phyloP scores from a whole-genome alignment of 2,113 vertebrate species.

The Chaetura pelagica region DNA sequence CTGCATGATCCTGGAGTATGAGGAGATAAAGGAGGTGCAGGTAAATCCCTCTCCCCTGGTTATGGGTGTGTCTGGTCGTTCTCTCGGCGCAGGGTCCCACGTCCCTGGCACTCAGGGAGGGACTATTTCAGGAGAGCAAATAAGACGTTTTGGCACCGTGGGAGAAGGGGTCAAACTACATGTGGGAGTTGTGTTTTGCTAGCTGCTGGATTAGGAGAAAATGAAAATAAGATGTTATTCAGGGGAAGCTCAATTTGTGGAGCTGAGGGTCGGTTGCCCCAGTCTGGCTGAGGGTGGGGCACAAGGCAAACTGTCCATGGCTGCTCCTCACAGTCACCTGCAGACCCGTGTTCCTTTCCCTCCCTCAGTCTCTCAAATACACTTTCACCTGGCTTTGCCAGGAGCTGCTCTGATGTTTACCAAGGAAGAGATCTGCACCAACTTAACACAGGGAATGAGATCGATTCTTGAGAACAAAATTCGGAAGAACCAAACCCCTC shows the following conservation, averaged over 20 bases:
- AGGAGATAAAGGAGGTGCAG: background rate
- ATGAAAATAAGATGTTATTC: background rate
- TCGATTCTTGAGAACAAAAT: background rate
- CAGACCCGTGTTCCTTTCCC: fast-evolving
- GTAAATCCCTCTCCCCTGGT: background rate
- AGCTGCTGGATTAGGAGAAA: background rate
- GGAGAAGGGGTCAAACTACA: background rate
- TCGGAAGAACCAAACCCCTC: fast-evolving
- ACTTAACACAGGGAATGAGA: background rate
- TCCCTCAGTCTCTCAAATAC: background rate
- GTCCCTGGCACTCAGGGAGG: background rate
- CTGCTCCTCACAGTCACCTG: fast-evolving
- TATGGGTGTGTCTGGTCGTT: background rate
- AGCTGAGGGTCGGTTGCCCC: background rate
- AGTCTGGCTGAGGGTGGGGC: background rate
- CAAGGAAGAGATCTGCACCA: fast-evolving
- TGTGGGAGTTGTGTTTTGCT: background rate
- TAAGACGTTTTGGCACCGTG: background rate
- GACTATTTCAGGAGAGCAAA: background rate
- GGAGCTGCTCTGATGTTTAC: background rate
- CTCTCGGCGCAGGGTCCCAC: background rate
- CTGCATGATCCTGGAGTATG: fast-evolving
- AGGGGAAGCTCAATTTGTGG: background rate
- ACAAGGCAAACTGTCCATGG: background rate
- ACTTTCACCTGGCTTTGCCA: background rate